A percentile compares a stretch with the other conserved stretches of the same genome.
Conservation (phyloP, 2,888 invertebrate species). For the Mamestra brassicae region DNA sequence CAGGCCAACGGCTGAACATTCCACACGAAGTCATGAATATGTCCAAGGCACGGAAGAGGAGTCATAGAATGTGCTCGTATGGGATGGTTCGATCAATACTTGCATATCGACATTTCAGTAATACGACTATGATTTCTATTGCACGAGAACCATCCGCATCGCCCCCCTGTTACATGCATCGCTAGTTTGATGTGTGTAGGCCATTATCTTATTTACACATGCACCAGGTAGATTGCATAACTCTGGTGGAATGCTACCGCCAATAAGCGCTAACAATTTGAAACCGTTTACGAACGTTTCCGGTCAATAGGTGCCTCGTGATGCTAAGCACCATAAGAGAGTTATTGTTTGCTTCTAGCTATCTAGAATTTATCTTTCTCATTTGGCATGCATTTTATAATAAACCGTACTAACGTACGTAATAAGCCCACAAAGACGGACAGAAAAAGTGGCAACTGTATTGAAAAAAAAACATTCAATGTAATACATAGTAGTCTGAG, state of each 20-base stretch:
- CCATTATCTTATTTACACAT: slow-evolving; percentile 27
- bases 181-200: slow-evolving; percentile 12
- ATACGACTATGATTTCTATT: background rate
- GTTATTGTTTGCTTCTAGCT: background rate
- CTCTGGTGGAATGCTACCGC: background rate
- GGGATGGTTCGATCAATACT: background rate
- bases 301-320: background rate
- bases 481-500: background rate
- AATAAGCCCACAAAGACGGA: background rate
- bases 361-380: background rate
- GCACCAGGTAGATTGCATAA: slow-evolving; percentile 7
- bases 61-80: background rate
- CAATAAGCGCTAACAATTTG: slow-evolving; percentile 3
- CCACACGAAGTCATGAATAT: too few species aligned
- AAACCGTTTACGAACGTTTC: background rate
- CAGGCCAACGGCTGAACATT: background rate
- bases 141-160: background rate
- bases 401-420: too few species aligned
- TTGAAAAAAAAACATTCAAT: background rate
- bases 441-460: background rate
- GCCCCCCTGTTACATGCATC: slow-evolving; percentile 13
- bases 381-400: background rate
- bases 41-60: background rate
- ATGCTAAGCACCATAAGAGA: background rate
- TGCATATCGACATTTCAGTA: background rate